Base-by-base conservation (phyloP, 1,140 invertebrate genomes). In the Papilio xuthus region DNA sequence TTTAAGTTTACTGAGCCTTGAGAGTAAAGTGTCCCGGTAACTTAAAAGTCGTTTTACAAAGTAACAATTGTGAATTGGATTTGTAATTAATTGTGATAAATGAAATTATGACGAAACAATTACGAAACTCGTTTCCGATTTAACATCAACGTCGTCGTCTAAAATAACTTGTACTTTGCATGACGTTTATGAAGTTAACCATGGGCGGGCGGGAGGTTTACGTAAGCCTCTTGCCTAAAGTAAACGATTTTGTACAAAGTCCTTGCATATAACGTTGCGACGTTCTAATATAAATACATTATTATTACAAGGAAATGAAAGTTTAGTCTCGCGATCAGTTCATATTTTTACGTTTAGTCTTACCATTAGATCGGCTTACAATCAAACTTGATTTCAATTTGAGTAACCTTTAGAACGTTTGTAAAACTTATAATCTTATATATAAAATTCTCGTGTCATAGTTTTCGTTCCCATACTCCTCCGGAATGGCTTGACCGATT, bases 71-170 rank as follows among this genome's bases (percentile, higher is more conserved):
- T 20, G 53, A 23, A 2, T n/a, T 18, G 56, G 23, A 26, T 26
- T 60, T 60, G 23, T 60, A 60, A 26, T 60, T 60, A 26, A 67
- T 67, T 67, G 60, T 67, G 60, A 67, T 67, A 67, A 67, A 67
- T 67, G 60, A 67, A 67, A 32, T 67, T 67, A 67, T 67, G 60
- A 67, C 60, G 60, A 67, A 67, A 67, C 26, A 67, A 67, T 67
- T 28, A 32, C 20, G 60, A 28, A 67, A 67, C 60, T 67, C 60
- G 23, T 67, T 67, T 67, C 13, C 60, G 56, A 67, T 67, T 28
- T 67, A 15, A 67, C 60, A 67, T 28, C 60, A 67, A 28, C 60
- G 26, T 28, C 9, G 56, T 23, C 60, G 60, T 67, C 60, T 67
- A 28, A 67, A 67, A 67, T 67, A 67, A 67, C 60, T 67, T 67